phyloP scores from a whole-genome alignment of 2,888 invertebrate genomes.

The Pollenia labialis region DNA sequence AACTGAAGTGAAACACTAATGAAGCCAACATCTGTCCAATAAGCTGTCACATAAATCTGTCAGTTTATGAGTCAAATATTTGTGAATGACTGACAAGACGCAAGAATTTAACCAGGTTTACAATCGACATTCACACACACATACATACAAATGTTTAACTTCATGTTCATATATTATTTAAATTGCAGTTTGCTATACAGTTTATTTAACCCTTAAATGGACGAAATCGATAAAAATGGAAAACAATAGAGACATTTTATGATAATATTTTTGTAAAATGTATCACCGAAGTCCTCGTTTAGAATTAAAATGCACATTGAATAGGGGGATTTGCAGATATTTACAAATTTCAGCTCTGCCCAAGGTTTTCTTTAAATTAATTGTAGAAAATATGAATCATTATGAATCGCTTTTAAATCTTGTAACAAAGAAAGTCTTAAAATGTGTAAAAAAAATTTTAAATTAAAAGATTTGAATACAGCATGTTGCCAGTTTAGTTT shows the following conservation, averaged over 20 bases:
- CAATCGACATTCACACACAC: not conserved
- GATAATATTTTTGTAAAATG: not conserved
- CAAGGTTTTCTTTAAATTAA: too few species aligned
- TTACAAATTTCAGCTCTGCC: too few species aligned
- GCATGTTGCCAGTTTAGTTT: too few species aligned
- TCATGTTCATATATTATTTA: constrained; percentile 22
- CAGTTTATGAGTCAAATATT: constrained; percentile 73
- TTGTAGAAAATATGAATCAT: too few species aligned
- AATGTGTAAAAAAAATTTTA: too few species aligned
- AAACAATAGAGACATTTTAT: too few species aligned
- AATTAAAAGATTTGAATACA: too few species aligned
- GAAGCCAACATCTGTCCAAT: constrained; percentile 70
- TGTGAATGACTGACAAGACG: constrained; percentile 74
- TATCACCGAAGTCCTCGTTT: too few species aligned
- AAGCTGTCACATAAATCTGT: constrained; percentile 74
- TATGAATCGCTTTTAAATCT: too few species aligned
- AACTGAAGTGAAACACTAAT: constrained; percentile 64
- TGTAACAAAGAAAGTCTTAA: too few species aligned
- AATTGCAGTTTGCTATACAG: constrained; percentile 1
- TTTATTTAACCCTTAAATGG: constrained; percentile 12
- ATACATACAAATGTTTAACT: not conserved
- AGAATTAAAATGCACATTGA: too few species aligned
- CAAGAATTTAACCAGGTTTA: constrained; percentile 54
- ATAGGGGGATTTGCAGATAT: too few species aligned
- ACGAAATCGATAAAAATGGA: not conserved